A percentile compares a stretch with the other conserved stretches of the same genome.
phyloP scores from a whole-genome alignment of 2,797 vertebrate species.

The Pangasius mekongensis region DNA sequence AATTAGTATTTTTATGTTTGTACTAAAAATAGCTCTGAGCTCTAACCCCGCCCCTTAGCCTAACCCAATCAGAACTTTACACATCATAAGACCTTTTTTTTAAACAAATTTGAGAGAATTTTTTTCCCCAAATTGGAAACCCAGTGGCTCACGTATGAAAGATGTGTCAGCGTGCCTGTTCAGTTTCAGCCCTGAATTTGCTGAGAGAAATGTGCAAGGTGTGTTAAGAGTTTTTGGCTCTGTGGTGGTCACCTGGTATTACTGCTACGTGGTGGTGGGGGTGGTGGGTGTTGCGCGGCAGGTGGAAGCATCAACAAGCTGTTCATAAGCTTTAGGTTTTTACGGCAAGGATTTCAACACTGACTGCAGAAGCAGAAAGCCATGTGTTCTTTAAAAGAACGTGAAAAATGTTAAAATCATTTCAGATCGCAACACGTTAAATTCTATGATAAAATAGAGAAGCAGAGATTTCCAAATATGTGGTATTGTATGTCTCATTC shows the following conservation, averaged over 20 bases:
- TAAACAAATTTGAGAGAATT: neutral
- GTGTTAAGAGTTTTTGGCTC: constrained; percentile 88
- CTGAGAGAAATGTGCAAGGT: constrained; percentile 84
- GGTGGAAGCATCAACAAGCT: neutral
- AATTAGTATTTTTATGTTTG: neutral
- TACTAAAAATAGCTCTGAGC: neutral
- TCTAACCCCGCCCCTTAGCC: neutral
- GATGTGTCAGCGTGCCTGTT: constrained; percentile 69
- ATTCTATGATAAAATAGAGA: neutral
- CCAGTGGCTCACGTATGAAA: constrained; percentile 61
- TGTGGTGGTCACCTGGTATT: constrained; percentile 76
- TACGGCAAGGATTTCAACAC: neutral
- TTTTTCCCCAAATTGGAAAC: neutral
- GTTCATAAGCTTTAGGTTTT: neutral
- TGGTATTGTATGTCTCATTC: neutral
- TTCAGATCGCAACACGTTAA: neutral
- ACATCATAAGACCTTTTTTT: neutral
- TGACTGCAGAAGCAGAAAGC: neutral
- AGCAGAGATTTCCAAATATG: neutral
- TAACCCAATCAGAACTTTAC: neutral
- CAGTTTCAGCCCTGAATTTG: constrained; percentile 72
- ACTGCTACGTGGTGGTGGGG: constrained; percentile 81
- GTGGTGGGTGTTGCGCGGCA: constrained; percentile 64
- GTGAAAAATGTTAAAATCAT: neutral
- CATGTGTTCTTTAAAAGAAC: too few relatives aligned